These are phyloP conservation scores for Diaperis boleti DNA, from an alignment of 2,888 invertebrate species.

Conservation along the genomic window DNA sequence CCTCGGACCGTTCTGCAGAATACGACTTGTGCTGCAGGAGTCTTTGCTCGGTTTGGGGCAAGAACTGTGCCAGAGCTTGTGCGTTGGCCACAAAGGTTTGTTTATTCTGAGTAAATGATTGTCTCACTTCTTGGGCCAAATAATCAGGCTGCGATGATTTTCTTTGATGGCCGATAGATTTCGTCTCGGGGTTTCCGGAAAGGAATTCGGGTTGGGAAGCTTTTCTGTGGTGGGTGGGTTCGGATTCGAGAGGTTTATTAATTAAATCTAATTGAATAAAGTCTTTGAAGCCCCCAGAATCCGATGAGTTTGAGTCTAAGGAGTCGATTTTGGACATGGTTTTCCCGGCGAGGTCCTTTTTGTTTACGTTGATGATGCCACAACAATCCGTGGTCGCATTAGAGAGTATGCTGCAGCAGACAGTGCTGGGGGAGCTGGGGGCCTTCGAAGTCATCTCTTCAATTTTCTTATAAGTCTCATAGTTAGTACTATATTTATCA, in stretches of 20 bases:
- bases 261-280: constrained; percentile 62
- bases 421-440: constrained; percentile 65
- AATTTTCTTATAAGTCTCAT: constrained; percentile 54
- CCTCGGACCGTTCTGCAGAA: constrained; percentile 43
- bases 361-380: constrained; percentile 63
- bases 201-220: constrained; percentile 62
- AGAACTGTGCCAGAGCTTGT: constrained; percentile 63
- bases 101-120: constrained; percentile 53
- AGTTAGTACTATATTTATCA: constrained; percentile 57
- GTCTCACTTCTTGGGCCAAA: constrained; percentile 48
- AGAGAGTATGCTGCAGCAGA: constrained; percentile 65
- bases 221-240: constrained; percentile 59
- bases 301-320: constrained; percentile 65
- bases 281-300: constrained; percentile 67
- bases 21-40: constrained; percentile 51
- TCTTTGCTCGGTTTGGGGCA: constrained; percentile 62
- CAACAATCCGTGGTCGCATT: constrained; percentile 66
- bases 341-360: constrained; percentile 62
- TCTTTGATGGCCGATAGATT: constrained; percentile 58
- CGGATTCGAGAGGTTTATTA: constrained; percentile 46
- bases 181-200: constrained; percentile 51
- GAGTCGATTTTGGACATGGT: constrained; percentile 64
- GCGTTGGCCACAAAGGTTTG: constrained; percentile 60
- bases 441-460: constrained; percentile 57
- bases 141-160: constrained; percentile 61